Evolutionary conservation across 2,888 invertebrate species (phyloP).

Genomic region (Drosophila atripex): DNA sequence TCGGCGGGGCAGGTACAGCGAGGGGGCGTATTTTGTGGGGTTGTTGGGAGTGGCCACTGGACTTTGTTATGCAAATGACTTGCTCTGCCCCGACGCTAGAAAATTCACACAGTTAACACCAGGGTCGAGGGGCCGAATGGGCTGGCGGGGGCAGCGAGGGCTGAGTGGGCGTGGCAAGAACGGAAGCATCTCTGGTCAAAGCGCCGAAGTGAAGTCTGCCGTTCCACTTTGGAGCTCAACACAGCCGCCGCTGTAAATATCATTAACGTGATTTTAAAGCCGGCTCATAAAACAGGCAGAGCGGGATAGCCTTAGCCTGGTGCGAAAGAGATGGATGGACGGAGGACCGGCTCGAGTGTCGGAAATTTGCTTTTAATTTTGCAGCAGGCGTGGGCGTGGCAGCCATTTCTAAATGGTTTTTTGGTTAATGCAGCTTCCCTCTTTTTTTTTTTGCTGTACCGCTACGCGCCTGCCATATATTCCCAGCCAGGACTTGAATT

Average conservation of each 20-base stretch:
- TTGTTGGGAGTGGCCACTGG: conserved; percentile 43
- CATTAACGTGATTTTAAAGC: conserved; percentile 79
- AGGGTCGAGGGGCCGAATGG: conserved; percentile 31
- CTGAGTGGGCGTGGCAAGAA: conserved; percentile 35
- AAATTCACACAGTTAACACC: conserved; percentile 74
- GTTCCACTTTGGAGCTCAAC: conserved; percentile 60
- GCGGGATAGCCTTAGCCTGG: conserved; percentile 26
- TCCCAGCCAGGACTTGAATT: conserved; percentile 16
- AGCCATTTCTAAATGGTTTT: conserved; percentile 44
- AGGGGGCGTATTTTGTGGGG: conserved; percentile 3
- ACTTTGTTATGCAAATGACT: conserved; percentile 79
- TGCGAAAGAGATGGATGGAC: not conserved
- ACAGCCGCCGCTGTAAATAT: conserved; percentile 68
- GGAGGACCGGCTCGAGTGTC: conserved; percentile 47
- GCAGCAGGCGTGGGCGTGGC: conserved; percentile 55
- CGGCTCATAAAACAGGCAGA: conserved; percentile 70
- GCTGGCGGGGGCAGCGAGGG: conserved; percentile 25
- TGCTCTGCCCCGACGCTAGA: conserved; percentile 45
- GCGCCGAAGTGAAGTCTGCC: conserved; percentile 23
- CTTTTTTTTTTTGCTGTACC: conserved; percentile 11
- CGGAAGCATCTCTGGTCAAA: conserved; percentile 39
- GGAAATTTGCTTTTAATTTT: conserved; percentile 74
- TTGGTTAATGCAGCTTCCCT: conserved; percentile 60
- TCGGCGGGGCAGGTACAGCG: not conserved
- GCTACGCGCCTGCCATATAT: conserved; percentile 45